Evolutionary conservation across 2,797 vertebrate species (phyloP), one percentile per base, ranked within the genome.

Genomic region (Coilia nasus): DNA sequence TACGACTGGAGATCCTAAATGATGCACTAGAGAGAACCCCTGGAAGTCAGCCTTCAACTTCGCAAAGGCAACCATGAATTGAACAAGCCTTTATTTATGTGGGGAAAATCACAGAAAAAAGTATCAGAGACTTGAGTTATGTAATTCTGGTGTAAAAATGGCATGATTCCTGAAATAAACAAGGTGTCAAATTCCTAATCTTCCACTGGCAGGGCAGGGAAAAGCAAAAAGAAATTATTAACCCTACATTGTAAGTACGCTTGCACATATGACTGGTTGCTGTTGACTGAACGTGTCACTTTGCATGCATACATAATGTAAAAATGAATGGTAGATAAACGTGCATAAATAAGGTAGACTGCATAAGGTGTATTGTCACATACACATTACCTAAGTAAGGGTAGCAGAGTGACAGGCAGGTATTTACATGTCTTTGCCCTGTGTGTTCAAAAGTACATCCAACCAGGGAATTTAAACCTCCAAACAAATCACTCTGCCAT

Each of bases 1-100:
- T 96, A 86, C 90, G 88, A 54, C 91, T 96, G 0, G 92, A 95
- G 89, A 95, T 95, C 83, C 87, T 95, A 88, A 86, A 91, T 59
- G 93, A 91, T 75, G 89, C 92, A 83, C 86, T 90, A 35, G 84
- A 92, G 78, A 90, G 60, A 41, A 62, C 87, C 21, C 50, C 83
- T 47, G 54, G 83, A 25, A 86, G 60, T 54, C 84, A 89, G 71
- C 84, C 82, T 57, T 83, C 84, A 23, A 88, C 82, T 56, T 89
- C 87, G 87, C 85, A 90, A 83, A 31, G 4, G 28, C 28, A 35
- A 41, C 31, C 35, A 41, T 44, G 35, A 44, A 71, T 14, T 44
- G 35, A 78, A 78, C 31, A 14, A 31, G 28, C 7, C 11, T 64
- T 3, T 1, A 0, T 25, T 15, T 12, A 31, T 14, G 12, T 31